Conservation (phyloP, 2,797 vertebrate genomes). For the Falco biarmicus region DNA sequence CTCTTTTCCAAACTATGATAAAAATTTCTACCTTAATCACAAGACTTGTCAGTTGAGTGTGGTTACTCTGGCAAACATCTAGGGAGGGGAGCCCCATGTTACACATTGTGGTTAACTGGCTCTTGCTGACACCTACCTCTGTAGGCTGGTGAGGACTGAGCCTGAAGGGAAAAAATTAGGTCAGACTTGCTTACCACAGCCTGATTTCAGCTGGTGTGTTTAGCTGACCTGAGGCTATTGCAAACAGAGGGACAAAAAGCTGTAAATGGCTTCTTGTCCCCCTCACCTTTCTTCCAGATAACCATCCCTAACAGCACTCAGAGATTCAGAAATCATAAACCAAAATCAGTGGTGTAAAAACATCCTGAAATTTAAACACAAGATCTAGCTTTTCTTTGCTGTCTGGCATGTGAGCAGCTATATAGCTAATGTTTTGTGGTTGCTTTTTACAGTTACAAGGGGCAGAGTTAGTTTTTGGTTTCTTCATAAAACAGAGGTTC, state of each 20-base stretch:
- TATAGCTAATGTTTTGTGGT: background rate
- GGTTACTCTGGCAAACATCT: background rate
- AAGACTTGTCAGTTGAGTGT: background rate
- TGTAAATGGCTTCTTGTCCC: background rate
- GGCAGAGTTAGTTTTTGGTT: background rate
- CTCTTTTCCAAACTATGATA: background rate
- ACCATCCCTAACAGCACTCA: background rate
- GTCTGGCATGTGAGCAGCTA: background rate
- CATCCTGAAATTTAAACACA: background rate
- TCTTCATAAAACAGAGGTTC: background rate
- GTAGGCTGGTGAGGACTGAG: background rate
- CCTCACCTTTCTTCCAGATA: background rate
- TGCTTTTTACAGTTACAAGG: background rate
- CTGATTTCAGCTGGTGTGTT: background rate
- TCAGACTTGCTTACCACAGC: background rate
- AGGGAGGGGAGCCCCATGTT: background rate
- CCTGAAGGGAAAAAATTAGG: background rate
- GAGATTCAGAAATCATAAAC: background rate
- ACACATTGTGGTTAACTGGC: fast-evolving
- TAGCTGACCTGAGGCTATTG: background rate
- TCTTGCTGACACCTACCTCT: background rate
- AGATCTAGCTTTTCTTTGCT: background rate
- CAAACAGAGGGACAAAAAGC: background rate
- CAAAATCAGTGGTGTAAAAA: background rate
- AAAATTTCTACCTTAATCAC: background rate